phyloP scores from a whole-genome alignment of 2,113 vertebrate species.

The Malurus elegans region DNA sequence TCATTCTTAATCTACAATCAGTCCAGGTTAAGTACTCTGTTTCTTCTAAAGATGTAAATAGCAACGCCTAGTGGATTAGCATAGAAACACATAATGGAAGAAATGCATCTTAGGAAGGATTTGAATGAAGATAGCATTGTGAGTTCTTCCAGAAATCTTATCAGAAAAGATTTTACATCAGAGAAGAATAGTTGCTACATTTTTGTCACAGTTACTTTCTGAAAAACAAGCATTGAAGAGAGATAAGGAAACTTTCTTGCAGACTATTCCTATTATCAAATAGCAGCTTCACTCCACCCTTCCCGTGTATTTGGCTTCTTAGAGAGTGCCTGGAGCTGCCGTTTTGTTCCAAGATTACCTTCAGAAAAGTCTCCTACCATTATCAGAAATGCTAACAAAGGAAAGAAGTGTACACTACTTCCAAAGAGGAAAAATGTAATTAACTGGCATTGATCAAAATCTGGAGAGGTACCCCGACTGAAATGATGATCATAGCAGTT shows the following conservation, averaged over 20 bases:
- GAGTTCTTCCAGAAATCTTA: conserved; percentile 30
- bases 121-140: conserved; percentile 22
- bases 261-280: conserved; percentile 40
- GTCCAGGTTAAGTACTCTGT: background rate
- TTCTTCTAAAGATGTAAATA: conserved; percentile 40
- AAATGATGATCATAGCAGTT: background rate
- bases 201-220: conserved; percentile 24
- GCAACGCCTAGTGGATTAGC: conserved; percentile 56
- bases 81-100: conserved; percentile 14
- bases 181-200: conserved; percentile 37
- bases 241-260: conserved; percentile 46
- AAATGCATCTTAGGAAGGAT: conserved; percentile 2
- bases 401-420: conserved; percentile 12
- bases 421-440: conserved; percentile 43
- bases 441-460: conserved; percentile 27
- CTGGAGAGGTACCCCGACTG: background rate
- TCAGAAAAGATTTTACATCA: conserved; percentile 18
- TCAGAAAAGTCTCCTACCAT: conserved; percentile 58
- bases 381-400: conserved; percentile 55
- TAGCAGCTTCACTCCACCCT: conserved; percentile 52
- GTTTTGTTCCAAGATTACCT: conserved; percentile 58
- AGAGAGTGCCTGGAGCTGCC: background rate
- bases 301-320: conserved; percentile 50
- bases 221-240: background rate
- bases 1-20: background rate